These are phyloP conservation scores for Polypedilum pembai DNA, from an alignment of 1,140 invertebrate species.

Conservation along the genomic window DNA sequence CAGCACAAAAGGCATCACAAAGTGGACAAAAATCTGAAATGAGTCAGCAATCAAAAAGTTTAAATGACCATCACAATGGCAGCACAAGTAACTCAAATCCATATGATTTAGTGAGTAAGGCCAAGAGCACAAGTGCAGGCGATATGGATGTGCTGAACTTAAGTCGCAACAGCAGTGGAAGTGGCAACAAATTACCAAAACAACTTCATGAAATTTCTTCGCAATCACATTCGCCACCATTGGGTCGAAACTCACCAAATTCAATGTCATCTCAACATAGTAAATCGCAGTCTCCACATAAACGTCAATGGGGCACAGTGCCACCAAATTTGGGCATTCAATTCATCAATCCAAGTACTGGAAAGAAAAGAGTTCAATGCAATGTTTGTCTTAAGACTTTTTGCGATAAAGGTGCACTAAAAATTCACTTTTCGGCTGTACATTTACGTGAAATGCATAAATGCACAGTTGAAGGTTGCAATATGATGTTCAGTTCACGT, in stretches of 20 bases:
- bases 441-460: slow-evolving; percentile 99
- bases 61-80: too few relatives aligned
- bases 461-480: slow-evolving; percentile 96
- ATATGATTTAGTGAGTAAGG: neutral
- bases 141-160: slow-evolving; percentile 54
- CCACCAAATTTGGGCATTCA: slow-evolving; percentile 82
- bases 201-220: neutral
- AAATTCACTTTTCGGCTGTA: slow-evolving; percentile 99
- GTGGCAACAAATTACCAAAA: slow-evolving; percentile 33
- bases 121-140: neutral
- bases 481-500: slow-evolving; percentile 98
- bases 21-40: slow-evolving; percentile 30
- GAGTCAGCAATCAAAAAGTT: neutral
- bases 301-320: slow-evolving; percentile 80
- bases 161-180: slow-evolving; percentile 43
- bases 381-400: slow-evolving; percentile 98
- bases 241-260: slow-evolving; percentile 30
- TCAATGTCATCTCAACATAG: slow-evolving; percentile 30
- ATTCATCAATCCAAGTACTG: slow-evolving; percentile 83
- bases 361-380: slow-evolving; percentile 95
- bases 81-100: slow-evolving; percentile 16
- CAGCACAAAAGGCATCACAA: slow-evolving; percentile 31
- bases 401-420: slow-evolving; percentile 98
- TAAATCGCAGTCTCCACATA: slow-evolving; percentile 75
- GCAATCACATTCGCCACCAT: slow-evolving; percentile 30